Base-by-base conservation (phyloP, 1,140 invertebrate species). In the Papilio glaucus region DNA sequence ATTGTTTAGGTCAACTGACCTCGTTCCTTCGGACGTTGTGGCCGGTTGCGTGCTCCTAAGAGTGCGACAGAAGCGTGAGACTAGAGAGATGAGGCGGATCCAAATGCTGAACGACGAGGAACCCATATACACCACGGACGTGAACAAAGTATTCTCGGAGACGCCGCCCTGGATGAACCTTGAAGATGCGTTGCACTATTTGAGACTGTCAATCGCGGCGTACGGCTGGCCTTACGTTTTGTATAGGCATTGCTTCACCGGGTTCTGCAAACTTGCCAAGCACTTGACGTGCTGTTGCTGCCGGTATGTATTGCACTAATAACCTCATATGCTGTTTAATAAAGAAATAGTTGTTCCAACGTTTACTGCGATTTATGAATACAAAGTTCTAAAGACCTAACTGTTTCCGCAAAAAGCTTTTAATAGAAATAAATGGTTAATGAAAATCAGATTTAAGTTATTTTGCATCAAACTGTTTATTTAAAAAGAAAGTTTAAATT, bases 211-310 rank as follows among this genome's bases (percentile, higher is more conserved):
- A 0, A 95, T 97, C 79, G 96, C 96, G 0, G 95, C 95, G n/a
- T 98, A 98, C 87, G 97, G 98, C 0, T 98, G 98, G 97, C 96
- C 97, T n/a, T 97, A 97, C 79, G 97, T 97, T 76, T 90, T 98
- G 78, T 97, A 97, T 84, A 93, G 95, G 26, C 95, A 98, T 83
- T 95, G 95, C 68, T 95, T 95, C 73, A 96, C 95, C 7, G 96
- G 96, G 4, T 94, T 97, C 63, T 97, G 96, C 91, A 95, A 95
- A 80, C 88, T 98, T 42, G 93, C 96, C 71, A 91, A 94, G 7
- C 94, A 96, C 76, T 93, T 96, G 77, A 95, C 95, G 5, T 97
- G 96, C 83, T 97, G 96, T 85, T 95, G 95, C 69, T 97, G 96
- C 80, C 94, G 95, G 96, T 97, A 87, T 92, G 90, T 91, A 72